Evolutionary conservation across 2,113 vertebrate genomes (phyloP), one percentile per base, ranked within the genome.

Genomic region (Oncorhynchus masou): DNA sequence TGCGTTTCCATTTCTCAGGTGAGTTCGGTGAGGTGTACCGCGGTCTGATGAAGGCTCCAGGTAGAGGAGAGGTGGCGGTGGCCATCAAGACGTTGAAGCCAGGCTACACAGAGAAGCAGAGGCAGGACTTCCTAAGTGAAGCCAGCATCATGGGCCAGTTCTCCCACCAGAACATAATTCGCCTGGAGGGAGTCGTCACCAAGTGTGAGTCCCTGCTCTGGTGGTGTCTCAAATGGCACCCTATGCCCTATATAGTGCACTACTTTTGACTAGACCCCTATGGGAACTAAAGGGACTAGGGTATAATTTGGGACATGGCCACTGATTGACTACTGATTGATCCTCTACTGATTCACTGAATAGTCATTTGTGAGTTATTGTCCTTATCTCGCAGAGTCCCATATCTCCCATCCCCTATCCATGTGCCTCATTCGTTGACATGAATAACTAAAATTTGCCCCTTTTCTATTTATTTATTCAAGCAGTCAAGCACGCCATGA

Each of bases 81-180:
- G 98, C 98, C 29, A 96, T 99, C 82, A 99, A 99, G 91, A 99
- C 96, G 0, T 88, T 99, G 79, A 98, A 98, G 85, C 94, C 94
- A 0, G 97, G 96, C 11, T 99, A 96, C 93, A 97, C 95, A 0
- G 97, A 99, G 88, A 98, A 98, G 87, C 98, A 99, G 83, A 94
- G 97, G 20, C 95, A 95, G 72, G 98, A 99, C 88, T 99, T 99
- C 86, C 87, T 99, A 84, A 95, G 96, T 0, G 98, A 99, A 89
- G 98, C 98, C 60, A 95, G 95, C 93, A 98, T 98, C 92, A 99
- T 99, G 98, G 98, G 97, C 4, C 98, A 99, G 90, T 99, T 99
- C 88, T 95, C 95, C 5, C 97, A 99, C 82, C 96, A 95, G 76
- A 99, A 99, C 80, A 97, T 99, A 86, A 99, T 99, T 88, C 96